These are phyloP conservation scores for Grammatotria lemairii DNA, from an alignment of 2,113 vertebrate genomes.

Conservation along the genomic window DNA sequence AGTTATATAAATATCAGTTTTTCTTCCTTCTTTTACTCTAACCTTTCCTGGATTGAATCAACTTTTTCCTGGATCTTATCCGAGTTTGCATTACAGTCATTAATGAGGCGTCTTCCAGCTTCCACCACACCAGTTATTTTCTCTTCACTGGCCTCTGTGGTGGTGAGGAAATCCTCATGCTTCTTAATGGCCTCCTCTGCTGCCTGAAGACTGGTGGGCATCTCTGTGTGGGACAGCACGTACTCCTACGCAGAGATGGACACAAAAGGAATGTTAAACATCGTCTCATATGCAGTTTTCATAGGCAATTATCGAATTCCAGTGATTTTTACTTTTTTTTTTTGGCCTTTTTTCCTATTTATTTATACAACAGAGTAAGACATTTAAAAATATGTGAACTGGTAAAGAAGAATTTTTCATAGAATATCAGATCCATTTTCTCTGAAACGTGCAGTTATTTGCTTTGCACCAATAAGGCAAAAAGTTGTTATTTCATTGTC, in stretches of 20 bases:
- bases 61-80: constrained; percentile 91
- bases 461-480: neutral
- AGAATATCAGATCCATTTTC: neutral
- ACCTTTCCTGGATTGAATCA: constrained; percentile 89
- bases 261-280: neutral
- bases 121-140: constrained; percentile 83
- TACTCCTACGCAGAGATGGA: constrained; percentile 77
- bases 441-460: neutral
- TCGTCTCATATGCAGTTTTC: neutral
- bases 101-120: constrained; percentile 80
- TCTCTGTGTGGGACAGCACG: constrained; percentile 85
- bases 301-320: neutral
- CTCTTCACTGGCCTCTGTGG: constrained; percentile 89
- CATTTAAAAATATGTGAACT: neutral
- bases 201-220: constrained; percentile 82
- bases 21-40: neutral
- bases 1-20: neutral
- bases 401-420: neutral
- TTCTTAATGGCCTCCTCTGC: constrained; percentile 88
- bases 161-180: constrained; percentile 88
- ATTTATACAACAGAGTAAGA: neutral
- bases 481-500: neutral
- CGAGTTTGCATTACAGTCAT: constrained; percentile 74
- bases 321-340: neutral
- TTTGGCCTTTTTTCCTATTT: neutral